Evolutionary conservation across 23 tunicate species (phyloP), one percentile per base, ranked within the genome.

Genomic region (Diplosoma virens): DNA sequence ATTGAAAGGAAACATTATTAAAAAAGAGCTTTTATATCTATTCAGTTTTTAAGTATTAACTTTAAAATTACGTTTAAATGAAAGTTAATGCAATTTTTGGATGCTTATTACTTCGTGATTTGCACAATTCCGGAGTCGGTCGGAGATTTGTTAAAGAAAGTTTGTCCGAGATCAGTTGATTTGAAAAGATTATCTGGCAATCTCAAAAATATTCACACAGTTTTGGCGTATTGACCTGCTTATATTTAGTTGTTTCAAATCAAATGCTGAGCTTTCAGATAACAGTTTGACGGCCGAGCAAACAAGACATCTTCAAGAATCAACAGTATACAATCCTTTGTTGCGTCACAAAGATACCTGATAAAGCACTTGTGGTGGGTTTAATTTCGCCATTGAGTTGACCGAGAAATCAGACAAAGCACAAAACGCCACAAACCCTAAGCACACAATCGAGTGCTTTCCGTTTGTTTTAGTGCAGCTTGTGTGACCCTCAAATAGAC

Each of bases 401-500:
- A 52, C 33, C 20, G 54, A 64, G 23, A 65, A 64, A 33, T 2
- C 53, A n/a, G n/a, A n/a, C n/a, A n/a, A n/a, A n/a, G n/a, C n/a
- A n/a, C n/a, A 75, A 75, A 58, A 37, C 30, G 79, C 32, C 71
- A 48, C 79, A 64, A 82, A 82, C 87, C 87, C 87, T 82, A 73
- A 82, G 87, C 87, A 71, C 30, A 82, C 87, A 82, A 34, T 30
- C 1, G 23, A 18, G 18, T 67, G 20, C 7, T 3, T 31, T 58
- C 33, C 37, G 87, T 82, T 82, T 82, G 87, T 82, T 74, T 82
- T 82, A 74, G 87, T 82, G 66, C 75, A 74, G 34, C n/a, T 66
- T 75, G 81, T 82, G 67, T 82, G 87, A 63, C 59, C 79, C 75
- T 64, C 87, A 82, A 82, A 82, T 65, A 82, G 32, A 74, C 81